phyloP scores from a whole-genome alignment of 2,113 vertebrate genomes.

The Epinephelus cyanopodus region DNA sequence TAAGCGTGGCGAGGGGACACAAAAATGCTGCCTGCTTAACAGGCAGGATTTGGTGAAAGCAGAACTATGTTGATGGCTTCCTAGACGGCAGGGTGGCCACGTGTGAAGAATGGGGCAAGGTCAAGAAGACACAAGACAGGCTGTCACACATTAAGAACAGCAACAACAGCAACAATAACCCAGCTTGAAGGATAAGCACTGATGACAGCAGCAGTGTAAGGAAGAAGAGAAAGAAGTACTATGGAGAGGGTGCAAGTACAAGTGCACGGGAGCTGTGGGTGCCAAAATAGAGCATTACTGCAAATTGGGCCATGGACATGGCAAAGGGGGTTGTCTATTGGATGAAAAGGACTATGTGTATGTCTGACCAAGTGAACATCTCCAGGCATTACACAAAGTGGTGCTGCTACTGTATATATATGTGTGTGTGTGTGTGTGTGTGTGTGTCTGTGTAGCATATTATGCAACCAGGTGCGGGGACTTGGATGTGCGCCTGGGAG shows the following conservation, averaged over 20 bases:
- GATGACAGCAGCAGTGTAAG: constrained; percentile 1
- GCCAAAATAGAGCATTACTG: constrained; percentile 50
- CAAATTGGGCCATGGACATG: constrained; percentile 18
- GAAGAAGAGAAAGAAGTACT: constrained; percentile 4
- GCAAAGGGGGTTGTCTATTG: background rate
- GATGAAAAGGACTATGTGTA: constrained; percentile 13
- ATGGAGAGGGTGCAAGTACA: constrained; percentile 22
- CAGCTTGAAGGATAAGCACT: background rate
- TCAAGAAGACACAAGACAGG: constrained; percentile 15
- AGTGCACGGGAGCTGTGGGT: constrained; percentile 11
- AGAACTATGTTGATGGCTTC: constrained; percentile 22
- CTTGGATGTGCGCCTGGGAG: constrained; percentile 34
- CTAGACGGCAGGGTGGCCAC: constrained; percentile 18
- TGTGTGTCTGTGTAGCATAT: background rate
- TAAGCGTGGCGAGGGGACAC: background rate
- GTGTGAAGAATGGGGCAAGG: constrained; percentile 21
- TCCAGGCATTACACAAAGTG: background rate
- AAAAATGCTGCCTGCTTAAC: constrained; percentile 7
- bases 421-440: background rate
- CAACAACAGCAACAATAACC: constrained; percentile 15
- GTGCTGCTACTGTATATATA: background rate
- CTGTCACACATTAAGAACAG: constrained; percentile 1
- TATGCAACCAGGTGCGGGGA: constrained; percentile 46
- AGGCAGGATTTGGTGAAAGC: background rate
- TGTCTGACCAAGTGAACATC: constrained; percentile 16